Conservation (phyloP, 2,113 vertebrate species). For the Andinoacara biseriatus region DNA sequence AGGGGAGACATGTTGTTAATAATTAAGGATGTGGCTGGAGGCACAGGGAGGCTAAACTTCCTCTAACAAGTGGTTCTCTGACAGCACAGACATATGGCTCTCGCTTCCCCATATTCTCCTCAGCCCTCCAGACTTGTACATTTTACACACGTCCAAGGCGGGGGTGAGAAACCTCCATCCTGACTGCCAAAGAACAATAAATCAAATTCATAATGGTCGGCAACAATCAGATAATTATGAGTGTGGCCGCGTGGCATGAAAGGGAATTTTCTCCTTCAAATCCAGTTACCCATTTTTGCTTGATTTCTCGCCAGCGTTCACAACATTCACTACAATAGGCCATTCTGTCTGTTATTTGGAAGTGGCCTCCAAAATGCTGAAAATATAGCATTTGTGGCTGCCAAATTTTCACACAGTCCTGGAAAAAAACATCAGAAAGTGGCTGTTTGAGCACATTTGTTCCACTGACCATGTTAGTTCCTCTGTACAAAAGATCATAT, state of each 20-base stretch:
- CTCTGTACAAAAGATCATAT: neutral
- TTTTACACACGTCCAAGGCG: slow-evolving; percentile 71
- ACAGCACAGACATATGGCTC: slow-evolving; percentile 79
- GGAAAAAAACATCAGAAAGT: neutral
- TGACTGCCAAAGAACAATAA: slow-evolving; percentile 78
- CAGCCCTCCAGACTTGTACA: slow-evolving; percentile 70
- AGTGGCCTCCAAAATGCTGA: slow-evolving; percentile 1
- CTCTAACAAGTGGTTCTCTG: slow-evolving; percentile 80
- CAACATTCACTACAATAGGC: neutral
- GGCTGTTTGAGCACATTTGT: neutral
- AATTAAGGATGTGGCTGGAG: slow-evolving; percentile 81
- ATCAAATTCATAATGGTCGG: slow-evolving; percentile 77
- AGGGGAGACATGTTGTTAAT: slow-evolving; percentile 78
- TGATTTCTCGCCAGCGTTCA: slow-evolving; percentile 44
- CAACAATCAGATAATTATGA: slow-evolving; percentile 78
- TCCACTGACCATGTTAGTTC: neutral
- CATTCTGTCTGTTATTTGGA: neutral
- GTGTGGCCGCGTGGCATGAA: slow-evolving; percentile 48
- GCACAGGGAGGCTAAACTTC: slow-evolving; percentile 81
- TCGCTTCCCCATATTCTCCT: slow-evolving; percentile 60
- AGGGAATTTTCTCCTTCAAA: slow-evolving; percentile 71
- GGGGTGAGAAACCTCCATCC: slow-evolving; percentile 68
- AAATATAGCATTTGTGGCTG: neutral
- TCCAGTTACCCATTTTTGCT: slow-evolving; percentile 50
- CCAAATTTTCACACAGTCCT: neutral